Evolutionary conservation across 2,888 invertebrate genomes (phyloP).

Genomic region (Metopia argyrocephala): DNA sequence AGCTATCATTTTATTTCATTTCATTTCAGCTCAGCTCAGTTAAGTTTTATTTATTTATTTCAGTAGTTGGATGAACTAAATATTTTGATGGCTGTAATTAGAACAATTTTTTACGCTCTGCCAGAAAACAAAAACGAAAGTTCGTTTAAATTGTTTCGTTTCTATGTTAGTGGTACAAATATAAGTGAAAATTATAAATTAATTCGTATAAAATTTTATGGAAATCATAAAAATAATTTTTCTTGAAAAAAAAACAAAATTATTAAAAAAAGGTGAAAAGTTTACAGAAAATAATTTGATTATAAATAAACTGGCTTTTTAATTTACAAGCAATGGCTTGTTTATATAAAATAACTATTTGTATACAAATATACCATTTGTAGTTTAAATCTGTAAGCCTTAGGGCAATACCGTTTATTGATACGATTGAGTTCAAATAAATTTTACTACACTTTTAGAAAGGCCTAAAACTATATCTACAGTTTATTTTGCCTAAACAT

Average conservation of each 20-base stretch:
- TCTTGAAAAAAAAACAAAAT: not conserved
- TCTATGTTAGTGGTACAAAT: constrained; percentile 20
- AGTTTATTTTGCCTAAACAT: no score
- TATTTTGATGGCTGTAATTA: constrained; percentile 50
- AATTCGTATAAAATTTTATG: not conserved
- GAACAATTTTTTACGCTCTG: constrained; percentile 56
- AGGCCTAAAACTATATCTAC: no score
- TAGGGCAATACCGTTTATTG: no score
- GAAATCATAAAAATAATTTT: not conserved
- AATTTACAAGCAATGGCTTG: no score
- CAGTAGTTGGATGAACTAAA: constrained; percentile 5
- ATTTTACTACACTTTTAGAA: no score
- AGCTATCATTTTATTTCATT: not conserved
- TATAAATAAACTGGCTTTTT: no score
- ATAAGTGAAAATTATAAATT: constrained; percentile 6
- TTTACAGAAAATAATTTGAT: no score
- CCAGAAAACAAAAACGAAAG: constrained; percentile 55
- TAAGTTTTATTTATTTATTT: not conserved
- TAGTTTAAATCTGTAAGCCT: no score
- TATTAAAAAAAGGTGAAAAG: not conserved
- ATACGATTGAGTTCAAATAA: no score
- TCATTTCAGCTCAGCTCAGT: no score
- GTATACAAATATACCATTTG: no score
- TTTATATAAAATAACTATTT: no score
- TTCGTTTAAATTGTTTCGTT: constrained; percentile 12